Base-by-base conservation (phyloP, 1,140 invertebrate species). In the Aethina tumida region DNA sequence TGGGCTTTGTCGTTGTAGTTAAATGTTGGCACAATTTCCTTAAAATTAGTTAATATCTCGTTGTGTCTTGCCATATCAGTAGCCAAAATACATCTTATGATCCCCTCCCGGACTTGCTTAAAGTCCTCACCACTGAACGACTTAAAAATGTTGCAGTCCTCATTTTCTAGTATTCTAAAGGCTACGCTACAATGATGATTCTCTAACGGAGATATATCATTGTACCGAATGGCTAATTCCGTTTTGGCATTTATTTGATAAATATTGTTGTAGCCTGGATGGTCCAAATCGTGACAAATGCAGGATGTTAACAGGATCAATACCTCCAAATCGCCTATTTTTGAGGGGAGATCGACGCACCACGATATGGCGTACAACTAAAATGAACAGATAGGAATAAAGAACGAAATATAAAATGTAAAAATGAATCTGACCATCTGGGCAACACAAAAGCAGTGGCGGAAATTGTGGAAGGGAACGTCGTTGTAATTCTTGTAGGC, bases 401-500 rank as follows among this genome's bases (percentile, higher is more conserved):
- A 5, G 5, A 5, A 28, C 10, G 7, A 31, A 14, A 16, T 31
- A 10, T 21, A n/a, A 9, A 35, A 27, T 18, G 24, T 19, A 42
- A 29, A 70, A n/a, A n/a, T n/a, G n/a, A n/a, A n/a, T n/a, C 74
- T 78, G 67, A 88, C 85, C 87, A 91, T 91, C 70, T 91, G 86
- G 25, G 85, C 77, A 29, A 91, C 87, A 66, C 84, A 88, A 64
- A 91, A 91, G 56, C 83, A 86, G 57, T 91, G 87, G 29, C 84
- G 71, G 63, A 90, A 90, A 67, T 90, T 90, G 59, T 91, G 86
- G 66, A 90, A 91, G 27, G 86, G 87, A 54, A 88, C 85, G 63
- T 87, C 84, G 62, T 87, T 83, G 68, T 91, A 91, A 63, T 88
- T 85, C 59, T 87, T 83, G 59, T 89, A 87, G 21, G 89, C 83